A percentile compares a stretch with the other conserved stretches of the same genome.
Evolutionary conservation across 2,113 vertebrate genomes (phyloP).

Genomic region (Upupa epops): DNA sequence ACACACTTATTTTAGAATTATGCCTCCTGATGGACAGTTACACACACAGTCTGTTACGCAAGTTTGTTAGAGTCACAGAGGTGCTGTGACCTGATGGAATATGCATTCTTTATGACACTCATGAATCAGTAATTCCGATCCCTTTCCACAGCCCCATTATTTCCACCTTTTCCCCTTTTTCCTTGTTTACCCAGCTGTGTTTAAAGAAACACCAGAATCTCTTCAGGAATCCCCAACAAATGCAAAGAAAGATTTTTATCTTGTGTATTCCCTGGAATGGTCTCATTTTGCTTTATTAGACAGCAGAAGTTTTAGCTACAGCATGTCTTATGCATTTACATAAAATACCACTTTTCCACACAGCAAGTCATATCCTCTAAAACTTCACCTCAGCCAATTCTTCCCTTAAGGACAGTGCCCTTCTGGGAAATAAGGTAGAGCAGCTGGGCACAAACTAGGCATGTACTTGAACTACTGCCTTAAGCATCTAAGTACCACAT

Average conservation of each 20-base stretch:
- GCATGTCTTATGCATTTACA: not conserved
- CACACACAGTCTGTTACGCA: not conserved
- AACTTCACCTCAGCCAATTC: not conserved
- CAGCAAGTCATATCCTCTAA: not conserved
- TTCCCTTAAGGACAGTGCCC: not conserved
- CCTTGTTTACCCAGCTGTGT: not conserved
- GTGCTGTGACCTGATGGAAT: rapidly evolving
- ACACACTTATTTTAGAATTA: not conserved
- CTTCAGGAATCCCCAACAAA: not conserved
- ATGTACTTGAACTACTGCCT: not conserved
- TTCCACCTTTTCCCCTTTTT: not conserved
- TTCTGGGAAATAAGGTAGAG: not conserved
- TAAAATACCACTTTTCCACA: not conserved
- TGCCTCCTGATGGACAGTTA: not conserved
- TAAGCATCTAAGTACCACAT: not conserved
- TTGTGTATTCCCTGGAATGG: not conserved
- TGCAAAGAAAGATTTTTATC: not conserved
- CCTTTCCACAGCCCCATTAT: not conserved
- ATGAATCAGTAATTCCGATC: not conserved
- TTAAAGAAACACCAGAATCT: not conserved
- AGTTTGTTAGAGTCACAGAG: not conserved
- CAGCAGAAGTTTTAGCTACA: not conserved
- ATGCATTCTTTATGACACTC: not conserved
- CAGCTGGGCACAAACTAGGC: not conserved
- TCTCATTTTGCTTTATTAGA: not conserved